Conservation (phyloP, 2,113 vertebrate genomes). For the Chrysemys picta region DNA sequence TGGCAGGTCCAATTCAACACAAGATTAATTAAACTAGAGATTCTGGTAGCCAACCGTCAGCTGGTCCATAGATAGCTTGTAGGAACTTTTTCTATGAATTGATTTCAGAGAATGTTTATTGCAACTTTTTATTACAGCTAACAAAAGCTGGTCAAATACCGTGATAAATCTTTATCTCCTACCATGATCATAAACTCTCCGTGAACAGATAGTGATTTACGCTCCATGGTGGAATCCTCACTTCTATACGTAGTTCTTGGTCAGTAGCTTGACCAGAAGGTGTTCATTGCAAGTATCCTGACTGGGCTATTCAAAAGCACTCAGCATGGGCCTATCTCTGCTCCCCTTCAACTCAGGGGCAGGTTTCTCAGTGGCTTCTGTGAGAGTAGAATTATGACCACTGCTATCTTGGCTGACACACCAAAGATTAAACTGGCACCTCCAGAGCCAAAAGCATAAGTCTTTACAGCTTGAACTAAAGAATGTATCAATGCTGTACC, state of each 20-base stretch:
- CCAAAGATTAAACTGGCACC: not conserved
- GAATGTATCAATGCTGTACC: not conserved
- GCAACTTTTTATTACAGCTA: conserved; percentile 23
- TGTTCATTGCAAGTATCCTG: not conserved
- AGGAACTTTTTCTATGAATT: conserved; percentile 33
- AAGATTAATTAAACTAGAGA: not conserved
- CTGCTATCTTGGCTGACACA: not conserved
- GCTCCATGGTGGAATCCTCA: not conserved
- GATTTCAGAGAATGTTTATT: conserved; percentile 5
- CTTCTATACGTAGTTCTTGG: not conserved
- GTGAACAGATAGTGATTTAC: not conserved
- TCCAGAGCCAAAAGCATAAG: not conserved
- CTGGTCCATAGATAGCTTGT: not conserved
- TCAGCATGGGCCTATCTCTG: not conserved
- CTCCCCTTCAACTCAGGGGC: not conserved
- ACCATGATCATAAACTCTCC: not conserved
- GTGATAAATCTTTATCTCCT: conserved; percentile 20
- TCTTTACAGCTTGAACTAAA: not conserved
- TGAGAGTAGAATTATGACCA: not conserved
- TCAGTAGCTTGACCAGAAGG: not conserved
- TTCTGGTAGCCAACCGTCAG: not conserved
- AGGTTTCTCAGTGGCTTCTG: not conserved
- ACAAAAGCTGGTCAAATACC: conserved; percentile 26
- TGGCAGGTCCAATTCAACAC: not conserved
- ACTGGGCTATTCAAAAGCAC: not conserved